These are phyloP conservation scores for Cordilura impudica DNA, from an alignment of 2,888 invertebrate species.

Conservation along the genomic window DNA sequence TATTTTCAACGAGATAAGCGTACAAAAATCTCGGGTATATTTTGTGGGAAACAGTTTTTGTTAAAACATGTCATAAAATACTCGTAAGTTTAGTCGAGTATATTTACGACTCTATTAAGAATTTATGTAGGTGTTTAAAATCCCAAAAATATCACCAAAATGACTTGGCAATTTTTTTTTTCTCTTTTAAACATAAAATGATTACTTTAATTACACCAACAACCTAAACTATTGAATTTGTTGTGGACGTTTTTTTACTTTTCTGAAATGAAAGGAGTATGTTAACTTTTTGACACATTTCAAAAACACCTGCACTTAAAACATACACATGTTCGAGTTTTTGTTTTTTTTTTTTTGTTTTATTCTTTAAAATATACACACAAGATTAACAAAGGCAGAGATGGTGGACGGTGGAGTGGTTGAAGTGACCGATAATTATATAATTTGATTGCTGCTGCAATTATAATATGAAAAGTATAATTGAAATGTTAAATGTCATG, in stretches of 20 bases:
- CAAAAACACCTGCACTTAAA: conserved; percentile 49
- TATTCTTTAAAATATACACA: no score
- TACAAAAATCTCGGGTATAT: no score
- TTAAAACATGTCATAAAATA: no score
- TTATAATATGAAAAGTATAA: conserved; percentile 56
- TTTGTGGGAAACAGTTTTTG: no score
- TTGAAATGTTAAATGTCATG: conserved; percentile 58
- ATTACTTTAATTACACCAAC: background rate
- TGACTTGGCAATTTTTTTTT: background rate
- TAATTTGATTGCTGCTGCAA: conserved; percentile 50
- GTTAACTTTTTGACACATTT: conserved; percentile 49
- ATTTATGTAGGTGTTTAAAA: background rate
- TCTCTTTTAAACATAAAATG: background rate
- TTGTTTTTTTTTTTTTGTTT: no score
- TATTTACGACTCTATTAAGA: background rate
- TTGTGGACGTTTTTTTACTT: background rate
- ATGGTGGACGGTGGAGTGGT: background rate
- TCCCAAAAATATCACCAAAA: background rate
- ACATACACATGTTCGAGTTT: no score
- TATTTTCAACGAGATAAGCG: no score
- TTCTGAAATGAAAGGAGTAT: conserved; percentile 35
- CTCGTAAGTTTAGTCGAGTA: no score
- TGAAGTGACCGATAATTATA: conserved; percentile 20
- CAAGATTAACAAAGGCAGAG: background rate
- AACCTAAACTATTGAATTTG: background rate